Conservation (phyloP, 2,888 invertebrate species). For the Chalcis sispes region DNA sequence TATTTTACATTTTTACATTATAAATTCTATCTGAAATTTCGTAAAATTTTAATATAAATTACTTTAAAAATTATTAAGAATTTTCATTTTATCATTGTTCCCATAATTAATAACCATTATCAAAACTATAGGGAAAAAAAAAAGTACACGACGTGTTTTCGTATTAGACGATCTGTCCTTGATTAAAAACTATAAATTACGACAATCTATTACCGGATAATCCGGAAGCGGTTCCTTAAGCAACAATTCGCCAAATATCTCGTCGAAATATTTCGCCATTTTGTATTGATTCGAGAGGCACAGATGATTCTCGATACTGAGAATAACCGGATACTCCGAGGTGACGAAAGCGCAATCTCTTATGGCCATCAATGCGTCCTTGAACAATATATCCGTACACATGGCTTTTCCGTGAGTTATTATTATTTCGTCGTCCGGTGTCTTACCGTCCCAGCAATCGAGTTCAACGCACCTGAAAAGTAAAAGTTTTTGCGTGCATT, state of each 20-base stretch:
- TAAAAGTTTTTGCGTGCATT: background rate
- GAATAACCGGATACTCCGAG: conserved; percentile 82
- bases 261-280: conserved; percentile 84
- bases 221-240: conserved; percentile 80
- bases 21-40: too few species aligned
- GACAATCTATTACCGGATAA: conserved; percentile 76
- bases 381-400: conserved; percentile 83
- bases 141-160: too few species aligned
- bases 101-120: too few species aligned
- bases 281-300: conserved; percentile 82
- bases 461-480: conserved; percentile 81
- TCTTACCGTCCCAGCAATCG: conserved; percentile 84
- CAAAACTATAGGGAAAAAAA: too few species aligned
- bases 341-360: conserved; percentile 84
- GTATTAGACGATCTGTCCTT: too few species aligned
- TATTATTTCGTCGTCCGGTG: conserved; percentile 83
- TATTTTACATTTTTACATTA: too few species aligned
- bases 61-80: too few species aligned
- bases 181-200: too few species aligned
- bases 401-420: conserved; percentile 87
- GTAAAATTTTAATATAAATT: too few species aligned
- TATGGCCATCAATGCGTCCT: conserved; percentile 82
- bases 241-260: conserved; percentile 82
- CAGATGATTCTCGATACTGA: conserved; percentile 86
- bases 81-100: too few species aligned